phyloP scores from a whole-genome alignment of 2,888 invertebrate genomes.

The Unio pictorum region DNA sequence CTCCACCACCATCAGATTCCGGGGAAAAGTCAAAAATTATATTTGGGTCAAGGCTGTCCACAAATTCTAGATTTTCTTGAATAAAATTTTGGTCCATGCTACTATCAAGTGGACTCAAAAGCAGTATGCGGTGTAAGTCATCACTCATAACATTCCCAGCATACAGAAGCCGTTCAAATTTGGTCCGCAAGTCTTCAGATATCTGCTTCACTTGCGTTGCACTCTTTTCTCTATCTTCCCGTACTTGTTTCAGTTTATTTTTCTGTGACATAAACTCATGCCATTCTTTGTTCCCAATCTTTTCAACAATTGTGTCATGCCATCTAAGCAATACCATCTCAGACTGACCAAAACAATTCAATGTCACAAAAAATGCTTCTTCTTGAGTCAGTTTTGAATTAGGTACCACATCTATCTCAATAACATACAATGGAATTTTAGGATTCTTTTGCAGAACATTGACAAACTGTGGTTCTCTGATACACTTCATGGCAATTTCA shows the following conservation, averaged over 20 bases:
- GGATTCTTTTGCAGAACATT: no score
- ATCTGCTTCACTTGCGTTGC: neutral
- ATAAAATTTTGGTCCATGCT: neutral
- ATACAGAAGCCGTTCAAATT: conserved; percentile 5
- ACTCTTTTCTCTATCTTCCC: conserved; percentile 4
- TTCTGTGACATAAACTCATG: conserved; percentile 7
- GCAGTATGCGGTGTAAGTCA: conserved; percentile 5
- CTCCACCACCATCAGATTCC: neutral
- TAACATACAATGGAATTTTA: neutral
- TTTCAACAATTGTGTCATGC: no score
- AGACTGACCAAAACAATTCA: no score
- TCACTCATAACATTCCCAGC: conserved; percentile 6
- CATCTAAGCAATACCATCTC: no score
- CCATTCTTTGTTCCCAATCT: neutral
- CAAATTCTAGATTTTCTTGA: conserved; percentile 4
- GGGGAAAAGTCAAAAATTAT: conserved; percentile 8
- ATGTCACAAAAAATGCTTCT: conserved; percentile 7
- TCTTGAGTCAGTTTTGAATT: neutral
- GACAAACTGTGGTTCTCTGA: no score
- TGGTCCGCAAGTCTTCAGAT: conserved; percentile 8
- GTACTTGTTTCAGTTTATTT: neutral
- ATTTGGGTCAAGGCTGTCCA: conserved; percentile 3
- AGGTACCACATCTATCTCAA: conserved; percentile 15
- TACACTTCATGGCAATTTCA: no score
- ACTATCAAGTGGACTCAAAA: conserved; percentile 3